These are phyloP conservation scores for Dromaius novaehollandiae DNA, from an alignment of 2,113 vertebrate genomes.

Conservation along the genomic window DNA sequence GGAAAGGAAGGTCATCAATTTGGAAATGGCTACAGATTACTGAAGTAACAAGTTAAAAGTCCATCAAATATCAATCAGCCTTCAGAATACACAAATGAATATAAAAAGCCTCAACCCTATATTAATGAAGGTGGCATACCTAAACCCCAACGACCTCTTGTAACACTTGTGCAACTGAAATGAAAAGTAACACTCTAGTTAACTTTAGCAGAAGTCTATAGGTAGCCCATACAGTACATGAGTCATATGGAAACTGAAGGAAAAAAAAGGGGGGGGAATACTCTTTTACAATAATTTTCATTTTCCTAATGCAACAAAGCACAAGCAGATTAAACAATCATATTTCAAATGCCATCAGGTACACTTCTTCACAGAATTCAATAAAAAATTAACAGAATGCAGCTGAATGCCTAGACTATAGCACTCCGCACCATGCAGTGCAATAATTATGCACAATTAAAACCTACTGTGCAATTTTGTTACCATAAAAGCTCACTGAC, in stretches of 20 bases:
- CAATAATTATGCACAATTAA: constrained; percentile 79
- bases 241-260: neutral
- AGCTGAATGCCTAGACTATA: constrained; percentile 55
- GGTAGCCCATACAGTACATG: neutral
- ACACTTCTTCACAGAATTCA: constrained; percentile 30
- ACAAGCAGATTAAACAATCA: neutral
- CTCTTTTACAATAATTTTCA: neutral
- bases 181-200: neutral
- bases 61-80: neutral
- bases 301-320: neutral
- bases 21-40: constrained; percentile 16
- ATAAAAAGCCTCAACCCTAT: neutral
- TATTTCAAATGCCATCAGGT: constrained; percentile 34
- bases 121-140: neutral
- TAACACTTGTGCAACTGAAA: neutral
- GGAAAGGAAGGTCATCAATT: neutral
- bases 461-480: constrained; percentile 74
- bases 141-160: neutral
- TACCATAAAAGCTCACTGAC: constrained; percentile 62
- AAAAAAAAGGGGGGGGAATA: neutral
- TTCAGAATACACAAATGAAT: neutral
- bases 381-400: constrained; percentile 57
- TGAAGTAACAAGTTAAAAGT: neutral
- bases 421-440: constrained; percentile 62
- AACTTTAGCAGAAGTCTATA: neutral